These are phyloP conservation scores for Orchesella cincta DNA, from an alignment of 1,140 invertebrate species.

Conservation along the genomic window DNA sequence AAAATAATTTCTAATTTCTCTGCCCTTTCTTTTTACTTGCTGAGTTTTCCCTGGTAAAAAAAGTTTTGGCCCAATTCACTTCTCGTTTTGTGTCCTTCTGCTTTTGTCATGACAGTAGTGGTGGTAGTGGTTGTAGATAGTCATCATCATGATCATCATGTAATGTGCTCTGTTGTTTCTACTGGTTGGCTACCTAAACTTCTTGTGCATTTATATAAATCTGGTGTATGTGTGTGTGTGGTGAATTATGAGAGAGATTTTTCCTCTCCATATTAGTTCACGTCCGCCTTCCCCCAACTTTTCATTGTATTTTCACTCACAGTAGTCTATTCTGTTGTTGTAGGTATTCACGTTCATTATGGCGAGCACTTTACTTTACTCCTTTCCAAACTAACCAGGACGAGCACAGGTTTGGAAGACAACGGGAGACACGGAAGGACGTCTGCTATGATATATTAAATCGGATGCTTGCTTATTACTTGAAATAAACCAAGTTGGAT, in stretches of 20 bases:
- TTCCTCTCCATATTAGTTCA: not conserved
- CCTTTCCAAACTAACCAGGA: not conserved
- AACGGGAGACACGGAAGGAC: not conserved
- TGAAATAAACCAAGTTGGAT: not conserved
- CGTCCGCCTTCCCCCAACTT: not conserved
- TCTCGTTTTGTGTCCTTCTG: not conserved
- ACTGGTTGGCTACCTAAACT: not conserved
- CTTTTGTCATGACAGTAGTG: not conserved
- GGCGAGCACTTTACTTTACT: not conserved
- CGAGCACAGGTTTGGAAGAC: not conserved
- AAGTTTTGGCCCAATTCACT: not conserved
- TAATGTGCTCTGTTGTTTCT: slow-evolving; percentile 5
- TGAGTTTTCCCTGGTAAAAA: not conserved
- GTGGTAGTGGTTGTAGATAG: no score
- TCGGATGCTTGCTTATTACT: slow-evolving; percentile 12
- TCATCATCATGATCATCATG: not conserved
- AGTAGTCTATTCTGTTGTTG: not conserved
- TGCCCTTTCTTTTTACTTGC: no score
- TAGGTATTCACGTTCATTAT: not conserved
- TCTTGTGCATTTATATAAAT: not conserved
- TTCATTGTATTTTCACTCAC: not conserved
- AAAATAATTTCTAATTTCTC: no score
- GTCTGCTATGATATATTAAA: slow-evolving; percentile 19
- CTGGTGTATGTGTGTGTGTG: not conserved
- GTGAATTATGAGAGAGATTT: slow-evolving; percentile 21